Conservation (phyloP, 2,113 vertebrate genomes). For the Sapajus apella region DNA sequence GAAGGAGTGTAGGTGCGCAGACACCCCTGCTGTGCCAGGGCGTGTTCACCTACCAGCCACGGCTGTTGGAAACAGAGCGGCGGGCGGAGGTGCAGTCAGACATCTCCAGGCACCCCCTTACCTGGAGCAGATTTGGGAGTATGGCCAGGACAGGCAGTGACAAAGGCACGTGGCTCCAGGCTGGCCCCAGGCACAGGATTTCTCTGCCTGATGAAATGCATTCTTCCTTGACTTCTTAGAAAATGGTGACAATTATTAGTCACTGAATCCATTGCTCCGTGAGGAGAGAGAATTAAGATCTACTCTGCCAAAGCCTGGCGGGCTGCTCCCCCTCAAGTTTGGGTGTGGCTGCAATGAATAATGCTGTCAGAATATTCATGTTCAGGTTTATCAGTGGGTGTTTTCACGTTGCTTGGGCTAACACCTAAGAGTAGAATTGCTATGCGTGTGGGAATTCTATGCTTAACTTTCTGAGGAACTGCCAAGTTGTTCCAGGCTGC, state of each 20-base stretch:
- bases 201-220: neutral
- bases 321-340: too few relatives aligned
- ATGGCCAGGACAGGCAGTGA: rapidly evolving
- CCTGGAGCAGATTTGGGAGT: neutral
- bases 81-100: rapidly evolving
- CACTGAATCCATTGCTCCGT: too few relatives aligned
- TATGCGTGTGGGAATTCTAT: neutral
- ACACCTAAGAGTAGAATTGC: neutral
- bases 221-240: neutral
- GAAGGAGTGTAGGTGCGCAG: rapidly evolving
- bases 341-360: neutral
- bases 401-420: neutral
- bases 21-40: neutral
- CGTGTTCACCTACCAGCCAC: rapidly evolving
- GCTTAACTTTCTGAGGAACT: neutral
- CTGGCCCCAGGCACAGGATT: too few relatives aligned
- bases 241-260: neutral
- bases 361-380: neutral
- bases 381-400: neutral
- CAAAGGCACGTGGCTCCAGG: rapidly evolving
- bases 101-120: rapidly evolving
- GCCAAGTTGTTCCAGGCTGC: neutral
- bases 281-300: neutral
- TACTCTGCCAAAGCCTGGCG: neutral
- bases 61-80: rapidly evolving